Conservation (phyloP, 1,140 invertebrate species). For the Platyscapa corneri region DNA sequence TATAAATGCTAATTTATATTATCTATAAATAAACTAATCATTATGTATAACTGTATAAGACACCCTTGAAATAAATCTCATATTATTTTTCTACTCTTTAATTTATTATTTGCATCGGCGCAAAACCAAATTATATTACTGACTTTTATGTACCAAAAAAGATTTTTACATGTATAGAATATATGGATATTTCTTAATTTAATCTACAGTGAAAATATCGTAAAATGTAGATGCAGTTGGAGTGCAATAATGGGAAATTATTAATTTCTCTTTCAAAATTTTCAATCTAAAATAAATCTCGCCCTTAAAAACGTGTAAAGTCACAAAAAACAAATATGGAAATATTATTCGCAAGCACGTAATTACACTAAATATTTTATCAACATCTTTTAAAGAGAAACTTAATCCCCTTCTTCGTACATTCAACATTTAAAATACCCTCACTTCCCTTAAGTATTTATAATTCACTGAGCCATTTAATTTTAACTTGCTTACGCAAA, state of each 20-base stretch:
- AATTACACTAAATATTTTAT: background rate
- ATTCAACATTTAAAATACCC: constrained; percentile 50
- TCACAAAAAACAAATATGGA: background rate
- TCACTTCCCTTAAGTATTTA: constrained; percentile 45
- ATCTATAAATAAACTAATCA: too few relatives aligned
- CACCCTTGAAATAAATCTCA: too few relatives aligned
- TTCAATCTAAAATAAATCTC: background rate
- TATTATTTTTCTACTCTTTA: too few relatives aligned
- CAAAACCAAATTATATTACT: too few relatives aligned
- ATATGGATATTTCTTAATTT: background rate
- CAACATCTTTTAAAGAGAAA: background rate
- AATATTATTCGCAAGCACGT: background rate
- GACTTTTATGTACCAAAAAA: too few relatives aligned
- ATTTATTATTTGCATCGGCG: too few relatives aligned
- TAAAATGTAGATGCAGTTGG: background rate
- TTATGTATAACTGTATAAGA: too few relatives aligned
- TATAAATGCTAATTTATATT: too few relatives aligned
- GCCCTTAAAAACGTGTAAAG: background rate
- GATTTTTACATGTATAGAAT: background rate
- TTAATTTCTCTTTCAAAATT: background rate
- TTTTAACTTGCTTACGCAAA: constrained; percentile 1
- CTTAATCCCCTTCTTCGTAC: too few relatives aligned
- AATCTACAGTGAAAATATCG: background rate
- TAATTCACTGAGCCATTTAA: constrained; percentile 17
- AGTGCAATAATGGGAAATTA: background rate